A percentile compares a stretch with the other conserved stretches of the same genome.
phyloP scores from a whole-genome alignment of 2,113 vertebrate genomes.

The Microcebus tavaratra region DNA sequence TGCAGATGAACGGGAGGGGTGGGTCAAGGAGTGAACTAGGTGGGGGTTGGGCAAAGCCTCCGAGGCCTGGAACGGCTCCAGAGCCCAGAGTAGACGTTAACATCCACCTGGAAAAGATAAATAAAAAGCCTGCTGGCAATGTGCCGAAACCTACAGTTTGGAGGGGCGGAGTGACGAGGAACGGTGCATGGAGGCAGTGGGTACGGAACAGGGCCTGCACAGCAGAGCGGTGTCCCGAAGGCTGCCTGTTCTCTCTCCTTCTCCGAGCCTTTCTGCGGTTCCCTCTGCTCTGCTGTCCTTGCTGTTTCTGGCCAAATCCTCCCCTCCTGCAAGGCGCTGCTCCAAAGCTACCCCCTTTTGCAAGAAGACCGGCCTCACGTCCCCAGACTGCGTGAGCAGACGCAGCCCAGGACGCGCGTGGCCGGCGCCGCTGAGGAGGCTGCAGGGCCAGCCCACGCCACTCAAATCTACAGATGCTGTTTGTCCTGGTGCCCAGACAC shows the following conservation, averaged over 20 bases:
- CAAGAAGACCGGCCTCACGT: neutral
- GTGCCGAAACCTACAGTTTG: neutral
- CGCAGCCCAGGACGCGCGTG: fast-evolving
- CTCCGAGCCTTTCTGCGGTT: neutral
- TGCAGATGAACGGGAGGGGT: neutral
- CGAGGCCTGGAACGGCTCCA: neutral
- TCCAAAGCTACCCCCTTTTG: neutral
- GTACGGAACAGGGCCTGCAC: fast-evolving
- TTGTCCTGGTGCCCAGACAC: neutral
- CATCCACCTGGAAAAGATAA: neutral
- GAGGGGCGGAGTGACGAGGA: neutral
- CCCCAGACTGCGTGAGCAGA: fast-evolving
- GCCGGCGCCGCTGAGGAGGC: too few relatives aligned
- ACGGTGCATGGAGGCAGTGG: fast-evolving
- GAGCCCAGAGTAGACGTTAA: neutral
- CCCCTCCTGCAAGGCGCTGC: neutral
- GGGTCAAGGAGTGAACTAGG: too few relatives aligned
- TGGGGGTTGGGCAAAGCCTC: fast-evolving
- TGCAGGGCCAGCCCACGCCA: too few relatives aligned
- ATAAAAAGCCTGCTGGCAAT: neutral
- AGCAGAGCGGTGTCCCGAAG: fast-evolving
- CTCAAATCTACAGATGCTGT: neutral
- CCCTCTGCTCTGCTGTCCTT: neutral
- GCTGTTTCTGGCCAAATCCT: neutral
- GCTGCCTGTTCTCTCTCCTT: too few relatives aligned